Base-by-base conservation (phyloP, 2,797 vertebrate species). In the Pseudopleuronectes americanus region DNA sequence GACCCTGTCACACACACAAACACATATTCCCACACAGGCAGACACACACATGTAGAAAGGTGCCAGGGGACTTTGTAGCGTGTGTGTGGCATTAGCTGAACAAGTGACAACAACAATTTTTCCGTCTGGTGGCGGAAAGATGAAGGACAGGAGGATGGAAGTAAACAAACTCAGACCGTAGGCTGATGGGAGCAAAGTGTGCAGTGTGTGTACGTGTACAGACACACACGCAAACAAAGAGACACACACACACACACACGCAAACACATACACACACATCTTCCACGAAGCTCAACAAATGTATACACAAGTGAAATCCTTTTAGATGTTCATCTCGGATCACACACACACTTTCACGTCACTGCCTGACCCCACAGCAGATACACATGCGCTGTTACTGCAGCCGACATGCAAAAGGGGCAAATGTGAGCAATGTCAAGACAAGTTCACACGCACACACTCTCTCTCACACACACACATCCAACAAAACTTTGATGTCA, bases 101-200 rank as follows among this genome's bases (percentile, higher is more conserved):
- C 85, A 88, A 81, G 79, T 80, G 83, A 81, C 74, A 74, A 88
- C 76, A 77, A 79, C 71, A 80, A n/a, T 48, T 41, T 80, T 76
- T 80, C 81, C 23, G 26, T 87, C 77, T 86, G 31, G 8, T 62
- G 74, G 77, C 57, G 60, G 64, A 74, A 69, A 69, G 64, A 86
- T 63, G 68, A 84, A 76, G 71, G 77, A 71, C 72, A 24, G 51
- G 64, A 55, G 62, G 58, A 67, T 61, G 67, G 65, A 84, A 55
- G 67, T 77, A 81, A 83, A 88, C 87, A 84, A 74, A 76, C 62
- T 59, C 56, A 38, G 28, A 36, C 59, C 43, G 26, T 56, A 57
- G 62, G 62, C 58, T 74, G 65, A 19, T 52, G 81, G 63, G 79
- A 84, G 51, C 66, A 45, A 38, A 71, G 65, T 78, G 71, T 67